These are phyloP conservation scores for Hypomesus transpacificus DNA, from an alignment of 2,113 vertebrate species.

Conservation along the genomic window DNA sequence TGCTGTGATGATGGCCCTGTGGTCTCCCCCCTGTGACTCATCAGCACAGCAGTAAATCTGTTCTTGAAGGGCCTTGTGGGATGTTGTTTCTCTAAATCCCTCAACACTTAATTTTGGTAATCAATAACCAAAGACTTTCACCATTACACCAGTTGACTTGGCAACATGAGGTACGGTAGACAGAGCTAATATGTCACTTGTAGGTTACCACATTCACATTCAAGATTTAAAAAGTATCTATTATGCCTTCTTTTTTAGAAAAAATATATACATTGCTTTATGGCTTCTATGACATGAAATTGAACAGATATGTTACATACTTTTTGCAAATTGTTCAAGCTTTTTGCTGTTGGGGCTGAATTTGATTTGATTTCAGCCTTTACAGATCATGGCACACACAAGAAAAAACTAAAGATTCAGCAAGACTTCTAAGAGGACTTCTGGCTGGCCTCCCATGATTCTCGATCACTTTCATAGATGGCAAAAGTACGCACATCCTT, in stretches of 20 bases:
- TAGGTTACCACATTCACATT: not conserved
- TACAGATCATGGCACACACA: too few species aligned
- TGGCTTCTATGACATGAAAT: too few species aligned
- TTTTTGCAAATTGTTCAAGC: too few species aligned
- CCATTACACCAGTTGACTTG: constrained; percentile 59
- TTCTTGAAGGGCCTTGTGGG: constrained; percentile 57
- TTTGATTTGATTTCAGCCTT: too few species aligned
- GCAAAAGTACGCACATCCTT: too few species aligned
- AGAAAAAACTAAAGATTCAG: too few species aligned
- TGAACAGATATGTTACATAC: too few species aligned
- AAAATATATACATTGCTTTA: too few species aligned
- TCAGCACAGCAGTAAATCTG: constrained; percentile 66
- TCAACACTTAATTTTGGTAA: constrained; percentile 53
- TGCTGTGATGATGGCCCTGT: constrained; percentile 54
- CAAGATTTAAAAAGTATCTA: not conserved
- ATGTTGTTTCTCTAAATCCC: constrained; percentile 55
- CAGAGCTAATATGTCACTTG: constrained; percentile 43
- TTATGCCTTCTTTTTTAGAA: not conserved
- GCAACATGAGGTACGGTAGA: constrained; percentile 46
- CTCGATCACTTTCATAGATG: too few species aligned
- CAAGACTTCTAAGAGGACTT: too few species aligned
- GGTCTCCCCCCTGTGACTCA: constrained; percentile 61
- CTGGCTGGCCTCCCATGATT: too few species aligned
- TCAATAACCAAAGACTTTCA: constrained; percentile 61
- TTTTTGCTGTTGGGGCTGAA: too few species aligned